These are phyloP conservation scores for Sakesphorus luctuosus DNA, from an alignment of 2,113 vertebrate genomes.

Conservation along the genomic window DNA sequence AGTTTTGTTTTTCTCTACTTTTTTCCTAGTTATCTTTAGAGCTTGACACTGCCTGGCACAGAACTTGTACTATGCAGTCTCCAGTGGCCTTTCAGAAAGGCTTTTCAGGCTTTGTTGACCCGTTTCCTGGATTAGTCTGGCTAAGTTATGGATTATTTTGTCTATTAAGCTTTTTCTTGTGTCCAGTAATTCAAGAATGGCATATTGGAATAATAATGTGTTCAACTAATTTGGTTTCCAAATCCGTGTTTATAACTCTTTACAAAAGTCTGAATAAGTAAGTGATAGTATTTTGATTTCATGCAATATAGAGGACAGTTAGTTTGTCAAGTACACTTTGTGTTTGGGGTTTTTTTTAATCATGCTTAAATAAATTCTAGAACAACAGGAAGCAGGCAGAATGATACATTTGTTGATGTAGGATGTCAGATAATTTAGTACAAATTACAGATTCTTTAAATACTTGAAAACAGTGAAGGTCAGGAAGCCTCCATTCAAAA, in stretches of 20 bases:
- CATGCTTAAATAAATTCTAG: constrained; percentile 47
- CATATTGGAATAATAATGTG: not conserved
- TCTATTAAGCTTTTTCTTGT: constrained; percentile 60
- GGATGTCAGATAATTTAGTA: constrained; percentile 75
- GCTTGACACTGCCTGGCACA: constrained; percentile 37
- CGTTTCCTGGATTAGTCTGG: constrained; percentile 65
- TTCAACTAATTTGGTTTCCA: not conserved
- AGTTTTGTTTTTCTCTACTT: constrained; percentile 38
- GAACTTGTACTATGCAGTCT: constrained; percentile 17
- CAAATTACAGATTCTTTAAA: constrained; percentile 73
- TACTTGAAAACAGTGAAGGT: constrained; percentile 71
- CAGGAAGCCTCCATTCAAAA: constrained; percentile 77
- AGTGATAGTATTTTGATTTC: not conserved
- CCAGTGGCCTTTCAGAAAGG: constrained; percentile 58
- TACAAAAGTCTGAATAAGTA: not conserved
- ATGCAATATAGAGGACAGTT: not conserved
- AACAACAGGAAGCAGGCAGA: constrained; percentile 74
- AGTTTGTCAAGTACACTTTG: not conserved
- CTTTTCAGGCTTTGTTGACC: constrained; percentile 56
- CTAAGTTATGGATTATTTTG: constrained; percentile 62
- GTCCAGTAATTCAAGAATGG: constrained; percentile 22
- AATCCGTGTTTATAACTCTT: not conserved
- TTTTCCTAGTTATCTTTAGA: constrained; percentile 39
- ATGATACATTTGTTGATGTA: constrained; percentile 70
- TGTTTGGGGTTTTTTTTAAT: not conserved